Conservation (phyloP, 2,888 invertebrate genomes). For the Acanthosoma haemorrhoidale region DNA sequence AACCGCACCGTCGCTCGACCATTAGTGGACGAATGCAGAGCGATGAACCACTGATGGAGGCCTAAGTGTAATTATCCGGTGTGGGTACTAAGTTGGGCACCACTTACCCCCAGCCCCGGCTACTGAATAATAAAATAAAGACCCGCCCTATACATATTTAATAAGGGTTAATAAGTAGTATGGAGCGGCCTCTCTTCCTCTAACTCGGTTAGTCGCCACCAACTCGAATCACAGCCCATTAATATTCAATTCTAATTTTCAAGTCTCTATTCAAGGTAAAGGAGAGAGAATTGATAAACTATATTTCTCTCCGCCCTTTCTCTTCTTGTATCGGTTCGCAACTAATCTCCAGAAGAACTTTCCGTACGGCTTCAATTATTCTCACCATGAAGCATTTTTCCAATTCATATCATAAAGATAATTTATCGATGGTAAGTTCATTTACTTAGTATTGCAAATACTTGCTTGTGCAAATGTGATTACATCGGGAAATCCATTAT, state of each 20-base stretch:
- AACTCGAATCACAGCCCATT: constrained; percentile 8
- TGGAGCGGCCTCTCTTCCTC: not conserved
- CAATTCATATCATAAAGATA: too few relatives aligned
- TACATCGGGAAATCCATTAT: too few relatives aligned
- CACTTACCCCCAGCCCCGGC: not conserved
- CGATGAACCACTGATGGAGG: constrained; percentile 12
- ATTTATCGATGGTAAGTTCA: too few relatives aligned
- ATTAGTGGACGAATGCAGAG: constrained; percentile 12
- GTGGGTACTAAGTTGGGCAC: not conserved
- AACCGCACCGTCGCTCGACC: not conserved
- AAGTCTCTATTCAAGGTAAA: not conserved
- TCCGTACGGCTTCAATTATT: too few relatives aligned
- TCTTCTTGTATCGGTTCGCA: not conserved
- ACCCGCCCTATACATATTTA: not conserved
- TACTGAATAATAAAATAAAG: constrained; percentile 25
- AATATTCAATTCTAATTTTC: constrained; percentile 14
- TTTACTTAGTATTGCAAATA: too few relatives aligned
- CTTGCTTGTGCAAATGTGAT: too few relatives aligned
- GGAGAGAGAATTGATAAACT: constrained; percentile 5
- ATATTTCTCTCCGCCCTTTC: not conserved
- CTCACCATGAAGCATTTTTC: too few relatives aligned
- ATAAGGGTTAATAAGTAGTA: constrained; percentile 8
- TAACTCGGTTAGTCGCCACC: constrained; percentile 8
- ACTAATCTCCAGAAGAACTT: not conserved
- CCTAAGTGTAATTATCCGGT: constrained; percentile 10